Base-by-base conservation (phyloP, 37 sponge, comb jelly and placozoan species). In the Petrosia ficiformis region DNA sequence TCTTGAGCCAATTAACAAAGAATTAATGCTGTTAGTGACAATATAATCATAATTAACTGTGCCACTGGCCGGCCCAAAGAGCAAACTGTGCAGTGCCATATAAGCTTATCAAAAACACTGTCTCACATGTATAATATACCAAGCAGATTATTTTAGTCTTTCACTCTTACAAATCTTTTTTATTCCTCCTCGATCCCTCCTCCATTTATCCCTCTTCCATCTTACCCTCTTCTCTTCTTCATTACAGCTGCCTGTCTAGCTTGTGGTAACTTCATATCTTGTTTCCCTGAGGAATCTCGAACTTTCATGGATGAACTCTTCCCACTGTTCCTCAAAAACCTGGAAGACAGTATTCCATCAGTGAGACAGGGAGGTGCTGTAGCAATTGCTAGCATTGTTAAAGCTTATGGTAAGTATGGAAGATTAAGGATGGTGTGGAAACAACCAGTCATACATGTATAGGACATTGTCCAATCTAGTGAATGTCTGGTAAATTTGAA, bases 331-430 rank as follows among this genome's bases (percentile, higher is more conserved):
- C 74, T 89, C 29, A 65, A 64, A 39, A 92, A 91, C 56, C 88
- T 97, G 22, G 90, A 89, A 64, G 98, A 97, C 81, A 79, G 83
- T 52, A 97, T 97, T 25, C 90, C 94, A 24, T 92, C 98, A 10
- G 90, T 94, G 11, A 72, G 98, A 71, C 95, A 97, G 42, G 95
- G 98, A 38, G 95, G 87, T 36, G 98, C 98, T 44, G 72, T 80
- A 0, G 87, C 94, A 41, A 40, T 97, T 2, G 84, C 90, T 69
- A 76, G 72, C 21, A 73, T 97, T 0, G 77, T 84, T 66, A 64
- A 67, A 32, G 88, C 85, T 4, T 97, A 94, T 80, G 81, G 85
- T 80, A 69, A 65, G 65, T 32, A 40, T 19, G 57, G 67, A 3
- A n/a, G n/a, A n/a, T 30, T 73, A 64, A n/a, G n/a, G n/a, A n/a